Evolutionary conservation across 2,113 vertebrate genomes (phyloP).

Genomic region (Platanista minor): DNA sequence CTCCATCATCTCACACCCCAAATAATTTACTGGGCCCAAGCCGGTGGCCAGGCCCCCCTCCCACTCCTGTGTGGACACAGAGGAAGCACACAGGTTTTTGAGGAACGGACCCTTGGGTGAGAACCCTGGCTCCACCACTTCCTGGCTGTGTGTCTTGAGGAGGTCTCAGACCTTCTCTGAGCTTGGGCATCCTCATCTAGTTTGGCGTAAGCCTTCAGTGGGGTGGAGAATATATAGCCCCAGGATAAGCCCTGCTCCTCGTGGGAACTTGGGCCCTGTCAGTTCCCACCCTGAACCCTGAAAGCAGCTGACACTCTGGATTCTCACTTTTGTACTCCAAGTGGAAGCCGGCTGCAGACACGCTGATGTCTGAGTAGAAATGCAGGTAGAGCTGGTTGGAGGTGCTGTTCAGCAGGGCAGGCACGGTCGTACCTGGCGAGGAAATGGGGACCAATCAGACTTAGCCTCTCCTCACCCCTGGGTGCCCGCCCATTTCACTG

Average conservation of each 20-base stretch:
- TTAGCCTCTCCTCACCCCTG: rapidly evolving
- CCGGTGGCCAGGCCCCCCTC: background rate
- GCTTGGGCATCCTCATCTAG: background rate
- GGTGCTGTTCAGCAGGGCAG: slow-evolving; percentile 97
- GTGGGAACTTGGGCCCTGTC: background rate
- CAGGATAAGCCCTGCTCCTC: rapidly evolving
- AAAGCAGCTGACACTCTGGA: background rate
- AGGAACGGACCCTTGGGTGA: background rate
- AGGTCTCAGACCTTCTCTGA: background rate
- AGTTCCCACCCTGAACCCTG: background rate
- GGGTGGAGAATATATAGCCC: background rate
- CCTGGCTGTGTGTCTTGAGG: background rate
- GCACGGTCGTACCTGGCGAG: slow-evolving; percentile 91
- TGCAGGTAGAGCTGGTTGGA: slow-evolving; percentile 99
- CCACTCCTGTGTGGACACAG: background rate
- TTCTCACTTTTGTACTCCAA: slow-evolving; percentile 98
- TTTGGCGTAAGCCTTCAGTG: background rate
- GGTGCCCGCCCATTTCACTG: background rate
- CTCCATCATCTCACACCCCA: background rate
- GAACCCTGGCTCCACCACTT: background rate
- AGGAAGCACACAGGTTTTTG: background rate
- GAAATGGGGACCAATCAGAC: background rate
- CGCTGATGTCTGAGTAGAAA: slow-evolving; percentile 98
- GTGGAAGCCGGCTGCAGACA: slow-evolving; percentile 96
- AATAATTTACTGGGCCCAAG: background rate